Evolutionary conservation across 1,140 invertebrate genomes (phyloP), one percentile per base, ranked within the genome.

Genomic region (Drosophila kohkoa): DNA sequence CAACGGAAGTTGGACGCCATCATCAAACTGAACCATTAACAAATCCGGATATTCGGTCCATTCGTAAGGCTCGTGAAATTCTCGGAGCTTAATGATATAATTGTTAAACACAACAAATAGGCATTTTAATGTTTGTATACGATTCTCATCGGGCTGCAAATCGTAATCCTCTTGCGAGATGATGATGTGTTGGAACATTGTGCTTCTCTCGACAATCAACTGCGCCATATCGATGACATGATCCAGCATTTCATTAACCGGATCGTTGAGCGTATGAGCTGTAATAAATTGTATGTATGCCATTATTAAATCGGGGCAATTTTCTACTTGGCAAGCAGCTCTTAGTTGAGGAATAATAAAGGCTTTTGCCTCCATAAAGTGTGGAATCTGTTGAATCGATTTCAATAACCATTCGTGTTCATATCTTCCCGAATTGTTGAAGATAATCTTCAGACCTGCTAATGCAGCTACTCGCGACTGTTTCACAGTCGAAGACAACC

Each of bases 151-250:
- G 79, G 94, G 92, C 0, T 86, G 69, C 68, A 91, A 92, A 59
- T 93, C 93, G 74, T 94, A 93, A 6, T 94, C 93, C 1, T 97
- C 82, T 46, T 77, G 80, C 0, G 81, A 82, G 4, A 92, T 97
- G 15, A 99, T 93, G 63, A 99, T 96, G 57, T 96, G 96, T 35
- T 95, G 95, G 49, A 98, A 96, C 68, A 99, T 96, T 5, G 96
- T 97, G 72, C 96, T 96, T n/a, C 98, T 94, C 92, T 99, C 98
- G 13, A 99, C 98, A 55, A 99, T 96, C 49, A 99, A 93, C 79
- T 98, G 97, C 2, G 97, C 96, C 80, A 99, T 95, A 92, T 99
- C 98, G 92, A 93, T 92, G 5, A 95, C 95, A 16, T 96, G 92
- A 71, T 95, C 95, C 11, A 94, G 93, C 77, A 96, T 92, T 60